Conservation (phyloP, 2,888 invertebrate genomes). For the Caenorhabditis uteleia region DNA sequence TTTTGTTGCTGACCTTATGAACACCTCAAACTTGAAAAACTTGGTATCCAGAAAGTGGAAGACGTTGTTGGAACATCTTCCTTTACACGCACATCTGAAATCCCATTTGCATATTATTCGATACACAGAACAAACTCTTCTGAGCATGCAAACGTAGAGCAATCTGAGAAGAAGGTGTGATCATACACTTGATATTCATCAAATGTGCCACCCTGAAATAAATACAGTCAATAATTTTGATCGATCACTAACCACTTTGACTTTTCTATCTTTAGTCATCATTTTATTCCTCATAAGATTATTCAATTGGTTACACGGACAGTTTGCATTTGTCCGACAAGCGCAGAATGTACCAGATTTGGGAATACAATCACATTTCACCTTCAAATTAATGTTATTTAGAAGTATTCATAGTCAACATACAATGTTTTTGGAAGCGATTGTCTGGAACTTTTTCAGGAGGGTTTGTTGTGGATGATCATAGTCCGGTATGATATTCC, state of each 20-base stretch:
- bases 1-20: too few relatives aligned
- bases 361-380: conserved; percentile 5
- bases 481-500: too few relatives aligned
- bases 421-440: too few relatives aligned
- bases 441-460: too few relatives aligned
- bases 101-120: background rate
- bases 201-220: too few relatives aligned
- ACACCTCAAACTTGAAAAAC: conserved; percentile 1
- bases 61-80: conserved; percentile 14
- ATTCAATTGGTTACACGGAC: conserved; percentile 12
- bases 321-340: conserved; percentile 10
- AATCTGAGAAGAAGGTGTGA: too few relatives aligned
- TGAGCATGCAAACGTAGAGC: too few relatives aligned
- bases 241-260: too few relatives aligned
- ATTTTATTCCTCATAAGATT: too few relatives aligned
- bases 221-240: too few relatives aligned
- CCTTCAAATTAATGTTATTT: conserved; percentile 3
- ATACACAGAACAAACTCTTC: conserved; percentile 5
- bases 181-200: conserved; percentile 1
- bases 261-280: too few relatives aligned
- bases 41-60: conserved; percentile 6
- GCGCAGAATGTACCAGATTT: background rate
- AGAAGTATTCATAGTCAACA: background rate
- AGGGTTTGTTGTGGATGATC: too few relatives aligned
- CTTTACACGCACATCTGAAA: conserved; percentile 8